Percentiles rank a stretch among this genome's conserved stretches.
Conservation (phyloP, 2,113 vertebrate species). For the Chaenogobius annularis region DNA sequence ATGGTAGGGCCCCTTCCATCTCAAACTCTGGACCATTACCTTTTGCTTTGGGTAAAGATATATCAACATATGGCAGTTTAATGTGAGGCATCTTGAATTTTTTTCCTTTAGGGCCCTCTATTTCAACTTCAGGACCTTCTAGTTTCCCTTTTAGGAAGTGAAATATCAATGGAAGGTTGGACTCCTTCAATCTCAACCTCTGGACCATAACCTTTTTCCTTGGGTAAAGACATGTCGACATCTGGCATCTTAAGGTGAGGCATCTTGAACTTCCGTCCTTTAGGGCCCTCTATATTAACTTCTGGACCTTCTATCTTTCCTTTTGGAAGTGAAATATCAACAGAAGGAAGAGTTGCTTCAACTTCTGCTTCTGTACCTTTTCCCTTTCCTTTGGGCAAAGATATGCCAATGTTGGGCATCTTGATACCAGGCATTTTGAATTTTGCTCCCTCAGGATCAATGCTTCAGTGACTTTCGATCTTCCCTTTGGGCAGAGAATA, state of each 20-base stretch:
- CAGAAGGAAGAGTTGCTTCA: slow-evolving; percentile 37
- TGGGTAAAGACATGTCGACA: slow-evolving; percentile 31
- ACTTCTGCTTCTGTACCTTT: slow-evolving; percentile 13
- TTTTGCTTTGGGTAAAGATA: slow-evolving; percentile 40
- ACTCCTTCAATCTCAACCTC: background rate
- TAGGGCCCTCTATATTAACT: slow-evolving; percentile 27
- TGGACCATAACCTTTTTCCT: slow-evolving; percentile 34
- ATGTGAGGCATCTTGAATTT: slow-evolving; percentile 20
- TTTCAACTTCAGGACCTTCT: slow-evolving; percentile 36
- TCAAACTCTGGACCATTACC: slow-evolving; percentile 12
- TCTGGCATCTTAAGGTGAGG: slow-evolving; percentile 55
- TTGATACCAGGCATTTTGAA: slow-evolving; percentile 49
- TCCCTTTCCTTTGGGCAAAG: slow-evolving; percentile 38
- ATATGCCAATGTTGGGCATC: slow-evolving; percentile 47
- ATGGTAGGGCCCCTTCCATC: slow-evolving; percentile 34
- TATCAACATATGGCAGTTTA: slow-evolving; percentile 42
- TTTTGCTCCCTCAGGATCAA: slow-evolving; percentile 31
- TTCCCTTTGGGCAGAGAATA: slow-evolving; percentile 53
- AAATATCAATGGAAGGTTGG: slow-evolving; percentile 47
- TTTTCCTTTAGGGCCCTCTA: slow-evolving; percentile 31
- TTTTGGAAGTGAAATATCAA: slow-evolving; percentile 36
- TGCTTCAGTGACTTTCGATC: slow-evolving; percentile 35
- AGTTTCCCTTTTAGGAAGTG: slow-evolving; percentile 35
- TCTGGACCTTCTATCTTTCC: slow-evolving; percentile 43
- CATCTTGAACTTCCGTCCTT: slow-evolving; percentile 40